Evolutionary conservation across 2,113 vertebrate species (phyloP).

Genomic region (Sinosuthora webbiana): DNA sequence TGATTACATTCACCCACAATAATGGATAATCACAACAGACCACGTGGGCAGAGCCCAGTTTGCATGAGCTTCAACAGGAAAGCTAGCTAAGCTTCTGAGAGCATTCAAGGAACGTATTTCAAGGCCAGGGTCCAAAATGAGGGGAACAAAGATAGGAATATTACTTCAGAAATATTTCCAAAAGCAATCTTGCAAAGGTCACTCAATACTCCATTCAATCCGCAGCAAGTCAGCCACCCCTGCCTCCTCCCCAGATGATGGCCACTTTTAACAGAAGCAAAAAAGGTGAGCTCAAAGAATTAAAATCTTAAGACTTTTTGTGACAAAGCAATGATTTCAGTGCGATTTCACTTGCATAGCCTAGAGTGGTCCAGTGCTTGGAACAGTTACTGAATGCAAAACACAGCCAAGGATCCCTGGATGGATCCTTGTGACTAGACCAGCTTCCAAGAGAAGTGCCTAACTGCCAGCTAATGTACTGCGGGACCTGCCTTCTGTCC

Average conservation of each 20-base stretch:
- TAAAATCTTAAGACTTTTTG: not conserved
- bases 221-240: rapidly evolving
- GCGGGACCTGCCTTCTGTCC: not conserved
- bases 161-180: not conserved
- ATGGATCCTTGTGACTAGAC: not conserved
- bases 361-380: not conserved
- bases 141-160: not conserved
- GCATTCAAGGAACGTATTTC: not conserved
- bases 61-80: not conserved
- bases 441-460: not conserved
- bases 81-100: not conserved
- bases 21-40: not conserved
- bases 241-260: not conserved
- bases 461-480: not conserved
- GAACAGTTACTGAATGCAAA: not conserved
- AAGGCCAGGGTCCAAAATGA: not conserved
- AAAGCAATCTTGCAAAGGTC: not conserved
- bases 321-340: not conserved
- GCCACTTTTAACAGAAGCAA: not conserved
- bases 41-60: not conserved
- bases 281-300: not conserved
- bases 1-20: not conserved
- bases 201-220: not conserved
- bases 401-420: not conserved
- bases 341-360: not conserved